Base-by-base conservation (phyloP, 2,797 vertebrate genomes). In the Sebastes alutus region DNA sequence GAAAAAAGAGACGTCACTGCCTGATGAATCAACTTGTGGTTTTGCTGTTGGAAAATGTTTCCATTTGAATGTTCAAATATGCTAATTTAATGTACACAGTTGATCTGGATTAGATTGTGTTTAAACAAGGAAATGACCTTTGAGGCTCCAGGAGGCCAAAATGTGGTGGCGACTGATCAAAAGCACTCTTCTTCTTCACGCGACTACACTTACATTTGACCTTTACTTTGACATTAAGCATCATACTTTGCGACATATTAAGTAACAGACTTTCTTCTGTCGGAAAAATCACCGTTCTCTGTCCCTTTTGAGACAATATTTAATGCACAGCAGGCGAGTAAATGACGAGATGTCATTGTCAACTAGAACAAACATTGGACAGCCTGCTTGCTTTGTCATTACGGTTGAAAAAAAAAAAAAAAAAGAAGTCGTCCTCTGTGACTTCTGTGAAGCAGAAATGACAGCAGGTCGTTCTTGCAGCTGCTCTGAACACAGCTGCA, bases 381-480 rank as follows among this genome's bases (percentile, higher is more conserved):
- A n/a, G 46, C 29, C 55, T 9, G 32, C 62, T 68, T 73, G 61
- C 42, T 81, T 60, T 74, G 55, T 61, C 58, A 61, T 35, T 23
- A 1, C 1, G 58, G 65, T 33, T 68, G 46, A 68, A 75, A 74
- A 67, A 65, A 59, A 20, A 59, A 60, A 6, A 29, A 30, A 54
- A 11, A 46, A 18, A 18, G 60, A 10, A 35, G 4, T 32, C 12
- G 33, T 79, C 78, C 61, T 76, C 14, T 81, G 55, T 80, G 68
- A 78, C 74, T 81, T 85, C 52, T 20, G 71, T 22, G 25, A 80
- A 62, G 54, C 74, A 80, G 27, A 68, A 78, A 54, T 75, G 87
- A 91, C 87, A 86, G 83, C 76, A 69, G 79, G 83, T 88, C 59
- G 0, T 71, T 81, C 63, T 30, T 68, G 72, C 84, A 82, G 87